phyloP scores from a whole-genome alignment of 2,113 vertebrate species.

The Psephotus haematonotus region DNA sequence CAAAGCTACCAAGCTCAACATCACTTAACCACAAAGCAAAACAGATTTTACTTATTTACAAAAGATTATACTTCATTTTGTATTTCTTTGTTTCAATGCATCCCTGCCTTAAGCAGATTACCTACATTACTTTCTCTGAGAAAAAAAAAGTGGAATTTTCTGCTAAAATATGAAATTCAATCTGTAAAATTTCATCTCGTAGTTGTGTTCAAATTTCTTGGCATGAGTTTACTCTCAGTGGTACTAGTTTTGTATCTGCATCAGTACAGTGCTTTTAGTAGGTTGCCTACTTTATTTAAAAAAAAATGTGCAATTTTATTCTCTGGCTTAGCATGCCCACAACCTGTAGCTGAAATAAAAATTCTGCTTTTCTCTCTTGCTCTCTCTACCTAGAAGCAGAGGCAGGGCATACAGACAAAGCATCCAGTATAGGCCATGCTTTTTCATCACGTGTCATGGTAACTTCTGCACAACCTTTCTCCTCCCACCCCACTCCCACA shows the following conservation, averaged over 20 bases:
- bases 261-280: background rate
- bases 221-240: background rate
- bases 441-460: background rate
- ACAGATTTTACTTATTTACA: too few species aligned
- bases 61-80: too few species aligned
- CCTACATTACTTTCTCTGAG: background rate
- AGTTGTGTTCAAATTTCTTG: background rate
- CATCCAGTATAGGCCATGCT: rapidly evolving
- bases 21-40: too few species aligned
- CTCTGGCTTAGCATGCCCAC: background rate
- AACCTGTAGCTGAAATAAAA: background rate
- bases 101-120: background rate
- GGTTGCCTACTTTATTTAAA: background rate
- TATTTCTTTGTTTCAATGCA: background rate
- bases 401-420: background rate
- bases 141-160: background rate
- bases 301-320: background rate
- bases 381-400: too few species aligned
- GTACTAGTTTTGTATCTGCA: background rate
- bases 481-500: too few species aligned
- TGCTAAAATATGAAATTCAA: background rate
- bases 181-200: background rate
- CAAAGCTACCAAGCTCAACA: too few species aligned
- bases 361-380: background rate
- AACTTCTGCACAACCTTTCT: background rate